Percentiles rank a stretch among this genome's conserved stretches.
Evolutionary conservation across 1,140 invertebrate species (phyloP).

Genomic region (Chironomus tepperi): DNA sequence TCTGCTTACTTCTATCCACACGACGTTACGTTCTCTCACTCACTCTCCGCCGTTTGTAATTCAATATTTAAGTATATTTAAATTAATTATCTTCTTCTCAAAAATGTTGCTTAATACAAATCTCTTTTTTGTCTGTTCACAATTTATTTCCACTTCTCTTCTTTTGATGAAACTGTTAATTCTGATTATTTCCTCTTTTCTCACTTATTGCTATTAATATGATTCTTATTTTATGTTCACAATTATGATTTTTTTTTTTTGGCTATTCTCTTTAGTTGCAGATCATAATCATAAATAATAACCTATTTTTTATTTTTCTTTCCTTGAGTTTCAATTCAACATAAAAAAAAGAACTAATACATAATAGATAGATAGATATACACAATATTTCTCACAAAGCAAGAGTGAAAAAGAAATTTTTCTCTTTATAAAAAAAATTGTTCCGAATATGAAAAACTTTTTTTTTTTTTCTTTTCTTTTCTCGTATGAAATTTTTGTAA

Average conservation of each 20-base stretch:
- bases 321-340: background rate
- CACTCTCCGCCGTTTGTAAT: background rate
- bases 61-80: slow-evolving; percentile 15
- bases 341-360: slow-evolving; percentile 8
- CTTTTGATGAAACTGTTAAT: background rate
- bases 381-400: background rate
- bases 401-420: slow-evolving; percentile 14
- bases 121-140: background rate
- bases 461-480: background rate
- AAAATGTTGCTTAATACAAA: slow-evolving; percentile 7
- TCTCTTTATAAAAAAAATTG: background rate
- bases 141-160: background rate
- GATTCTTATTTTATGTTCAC: background rate
- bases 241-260: slow-evolving; percentile 1
- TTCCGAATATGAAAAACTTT: no score
- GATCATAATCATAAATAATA: slow-evolving; percentile 15
- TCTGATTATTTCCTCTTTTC: background rate
- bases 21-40: background rate
- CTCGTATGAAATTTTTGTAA: background rate
- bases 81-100: slow-evolving; percentile 14
- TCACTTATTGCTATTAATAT: background rate
- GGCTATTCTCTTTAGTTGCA: slow-evolving; percentile 5
- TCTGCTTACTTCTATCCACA: background rate
- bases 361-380: background rate
- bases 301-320: slow-evolving; percentile 11